Conservation (phyloP, 2,888 invertebrate genomes). For the Hirtodrosophila alboralis region DNA sequence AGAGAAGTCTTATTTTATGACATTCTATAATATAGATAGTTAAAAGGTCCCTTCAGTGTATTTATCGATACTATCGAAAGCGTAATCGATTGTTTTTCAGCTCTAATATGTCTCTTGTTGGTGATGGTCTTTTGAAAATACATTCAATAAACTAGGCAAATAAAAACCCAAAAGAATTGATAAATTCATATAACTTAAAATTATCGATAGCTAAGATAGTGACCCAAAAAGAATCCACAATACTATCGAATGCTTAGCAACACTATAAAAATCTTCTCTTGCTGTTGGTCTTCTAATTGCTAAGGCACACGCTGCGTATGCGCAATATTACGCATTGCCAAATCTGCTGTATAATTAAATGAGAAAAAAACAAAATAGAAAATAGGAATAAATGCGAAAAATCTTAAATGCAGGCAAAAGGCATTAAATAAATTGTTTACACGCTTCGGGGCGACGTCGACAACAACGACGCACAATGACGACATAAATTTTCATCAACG, state of each 20-base stretch:
- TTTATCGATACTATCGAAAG: too few species aligned
- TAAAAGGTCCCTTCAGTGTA: too few species aligned
- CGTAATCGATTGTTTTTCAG: too few species aligned
- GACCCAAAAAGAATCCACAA: too few species aligned
- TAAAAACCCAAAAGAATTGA: too few species aligned
- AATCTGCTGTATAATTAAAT: constrained; percentile 34
- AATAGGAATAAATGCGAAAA: constrained; percentile 15
- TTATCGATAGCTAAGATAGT: too few species aligned
- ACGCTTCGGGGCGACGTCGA: constrained; percentile 12
- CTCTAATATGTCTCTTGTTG: too few species aligned
- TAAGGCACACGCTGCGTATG: constrained; percentile 59
- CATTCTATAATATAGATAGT: too few species aligned
- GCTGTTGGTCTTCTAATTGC: constrained; percentile 40
- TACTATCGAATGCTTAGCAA: background rate
- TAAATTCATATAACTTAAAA: too few species aligned
- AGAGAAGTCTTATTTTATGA: too few species aligned
- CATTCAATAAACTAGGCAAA: too few species aligned
- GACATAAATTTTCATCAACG: constrained; percentile 65
- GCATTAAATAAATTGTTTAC: constrained; percentile 45
- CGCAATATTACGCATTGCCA: constrained; percentile 56
- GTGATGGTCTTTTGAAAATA: too few species aligned
- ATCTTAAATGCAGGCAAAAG: constrained; percentile 20
- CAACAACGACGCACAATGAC: constrained; percentile 60
- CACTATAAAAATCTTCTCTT: constrained; percentile 1
- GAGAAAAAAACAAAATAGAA: constrained; percentile 9